Evolutionary conservation across 1,140 invertebrate genomes (phyloP).

Genomic region (Drosophila tsacasi): DNA sequence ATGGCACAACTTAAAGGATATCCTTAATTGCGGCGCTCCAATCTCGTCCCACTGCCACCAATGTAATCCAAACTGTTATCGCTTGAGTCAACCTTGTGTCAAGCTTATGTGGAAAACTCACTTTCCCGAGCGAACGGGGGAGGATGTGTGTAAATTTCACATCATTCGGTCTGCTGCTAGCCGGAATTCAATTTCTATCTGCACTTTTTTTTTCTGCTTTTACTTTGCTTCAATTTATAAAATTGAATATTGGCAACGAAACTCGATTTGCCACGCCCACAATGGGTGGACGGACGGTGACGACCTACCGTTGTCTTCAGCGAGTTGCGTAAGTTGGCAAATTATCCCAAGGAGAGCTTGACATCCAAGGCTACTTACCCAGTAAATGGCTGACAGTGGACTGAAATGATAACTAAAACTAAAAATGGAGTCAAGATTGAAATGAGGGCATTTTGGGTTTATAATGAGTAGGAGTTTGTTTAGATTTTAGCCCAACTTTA

Average conservation of each 20-base stretch:
- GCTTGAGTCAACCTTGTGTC: slow-evolving; percentile 27
- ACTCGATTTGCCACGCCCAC: slow-evolving; percentile 62
- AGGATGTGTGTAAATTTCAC: slow-evolving; percentile 23
- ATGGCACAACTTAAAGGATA: slow-evolving; percentile 18
- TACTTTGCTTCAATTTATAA: slow-evolving; percentile 76
- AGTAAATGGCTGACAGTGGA: slow-evolving; percentile 30
- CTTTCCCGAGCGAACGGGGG: background rate
- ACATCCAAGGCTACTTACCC: slow-evolving; percentile 35
- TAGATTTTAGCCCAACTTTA: background rate
- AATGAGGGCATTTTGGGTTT: fast-evolving
- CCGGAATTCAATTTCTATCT: slow-evolving; percentile 46
- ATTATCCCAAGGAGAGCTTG: slow-evolving; percentile 43
- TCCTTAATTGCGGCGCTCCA: slow-evolving; percentile 25
- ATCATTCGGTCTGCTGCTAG: slow-evolving; percentile 21
- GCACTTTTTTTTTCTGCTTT: slow-evolving; percentile 32
- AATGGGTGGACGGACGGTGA: background rate
- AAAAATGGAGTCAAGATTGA: background rate
- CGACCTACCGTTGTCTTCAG: slow-evolving; percentile 56
- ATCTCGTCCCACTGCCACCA: slow-evolving; percentile 5
- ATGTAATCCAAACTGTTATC: slow-evolving; percentile 54
- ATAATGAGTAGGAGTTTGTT: no score
- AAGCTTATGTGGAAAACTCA: slow-evolving; percentile 17
- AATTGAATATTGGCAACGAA: slow-evolving; percentile 75
- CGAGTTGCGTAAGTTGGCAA: slow-evolving; percentile 68
- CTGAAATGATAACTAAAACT: background rate